Evolutionary conservation across 2,888 invertebrate genomes (phyloP).

Genomic region (Serripes groenlandicus): DNA sequence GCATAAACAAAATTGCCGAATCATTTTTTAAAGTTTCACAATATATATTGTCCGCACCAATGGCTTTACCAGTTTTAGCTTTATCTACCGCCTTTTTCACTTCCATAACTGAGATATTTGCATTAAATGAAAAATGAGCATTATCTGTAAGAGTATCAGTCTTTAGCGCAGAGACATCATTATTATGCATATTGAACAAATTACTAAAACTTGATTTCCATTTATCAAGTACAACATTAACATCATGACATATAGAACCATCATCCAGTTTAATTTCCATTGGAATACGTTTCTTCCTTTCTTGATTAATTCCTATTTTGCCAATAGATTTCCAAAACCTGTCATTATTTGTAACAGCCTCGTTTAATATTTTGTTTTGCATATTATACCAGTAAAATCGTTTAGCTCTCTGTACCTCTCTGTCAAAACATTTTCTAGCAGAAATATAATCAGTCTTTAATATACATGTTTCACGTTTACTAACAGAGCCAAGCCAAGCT

Average conservation of each 20-base stretch:
- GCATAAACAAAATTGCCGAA: too few species aligned
- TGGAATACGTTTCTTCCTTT: constrained; percentile 20
- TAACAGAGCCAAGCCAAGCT: not conserved
- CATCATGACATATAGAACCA: constrained; percentile 6
- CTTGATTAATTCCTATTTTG: constrained; percentile 8
- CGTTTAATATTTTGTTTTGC: constrained; percentile 9
- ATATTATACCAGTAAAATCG: constrained; percentile 16
- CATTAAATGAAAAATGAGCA: too few species aligned
- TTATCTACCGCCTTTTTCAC: too few species aligned
- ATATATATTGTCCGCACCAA: too few species aligned
- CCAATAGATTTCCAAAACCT: constrained; percentile 30
- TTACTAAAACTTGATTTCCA: constrained; percentile 26
- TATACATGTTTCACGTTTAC: not conserved
- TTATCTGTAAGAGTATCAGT: too few species aligned
- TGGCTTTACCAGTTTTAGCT: too few species aligned
- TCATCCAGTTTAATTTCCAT: constrained; percentile 14
- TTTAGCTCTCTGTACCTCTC: constrained; percentile 28
- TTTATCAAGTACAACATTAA: constrained; percentile 1
- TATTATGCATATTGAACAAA: too few species aligned
- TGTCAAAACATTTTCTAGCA: constrained; percentile 18
- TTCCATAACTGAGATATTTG: too few species aligned
- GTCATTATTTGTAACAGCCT: not conserved
- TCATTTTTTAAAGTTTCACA: too few species aligned
- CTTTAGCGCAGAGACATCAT: too few species aligned
- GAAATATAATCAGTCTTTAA: not conserved